These are phyloP conservation scores for Nomada fucata DNA, from an alignment of 2,888 invertebrate genomes.

Conservation along the genomic window DNA sequence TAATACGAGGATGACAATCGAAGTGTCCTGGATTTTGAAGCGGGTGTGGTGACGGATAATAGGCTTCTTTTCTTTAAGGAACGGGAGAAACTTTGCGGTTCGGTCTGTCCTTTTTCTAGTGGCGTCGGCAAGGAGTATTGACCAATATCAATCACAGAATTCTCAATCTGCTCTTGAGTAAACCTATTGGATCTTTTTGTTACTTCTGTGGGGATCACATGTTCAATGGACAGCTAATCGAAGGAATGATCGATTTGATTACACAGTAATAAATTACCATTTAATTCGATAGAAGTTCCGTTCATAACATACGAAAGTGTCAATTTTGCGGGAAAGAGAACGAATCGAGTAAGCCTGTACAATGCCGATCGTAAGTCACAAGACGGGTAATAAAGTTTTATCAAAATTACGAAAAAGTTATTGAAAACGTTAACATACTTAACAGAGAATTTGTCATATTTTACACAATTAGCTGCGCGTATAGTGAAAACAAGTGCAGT, in stretches of 20 bases:
- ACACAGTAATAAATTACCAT: background rate
- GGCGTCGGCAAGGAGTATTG: constrained; percentile 26
- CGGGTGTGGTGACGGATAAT: constrained; percentile 36
- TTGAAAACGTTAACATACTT: no score
- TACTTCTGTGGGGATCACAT: background rate
- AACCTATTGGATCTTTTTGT: background rate
- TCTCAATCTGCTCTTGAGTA: background rate
- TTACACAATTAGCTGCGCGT: no score
- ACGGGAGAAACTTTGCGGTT: constrained; percentile 57
- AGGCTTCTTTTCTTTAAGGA: constrained; percentile 42
- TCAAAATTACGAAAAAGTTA: no score
- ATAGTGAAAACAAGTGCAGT: no score
- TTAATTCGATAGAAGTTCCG: background rate
- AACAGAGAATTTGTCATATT: no score
- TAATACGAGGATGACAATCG: constrained; percentile 22
- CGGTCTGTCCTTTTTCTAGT: constrained; percentile 15
- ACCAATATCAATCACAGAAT: constrained; percentile 24
- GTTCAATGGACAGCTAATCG: background rate
- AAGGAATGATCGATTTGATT: background rate
- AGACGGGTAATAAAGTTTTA: no score
- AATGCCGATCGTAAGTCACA: no score
- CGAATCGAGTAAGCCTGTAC: no score
- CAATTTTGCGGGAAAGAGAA: no score
- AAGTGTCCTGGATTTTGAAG: constrained; percentile 59
- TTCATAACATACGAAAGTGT: no score